Percentiles rank a stretch among this genome's conserved stretches.
Conservation (phyloP, 2,888 invertebrate species). For the Aphodius sticticus region DNA sequence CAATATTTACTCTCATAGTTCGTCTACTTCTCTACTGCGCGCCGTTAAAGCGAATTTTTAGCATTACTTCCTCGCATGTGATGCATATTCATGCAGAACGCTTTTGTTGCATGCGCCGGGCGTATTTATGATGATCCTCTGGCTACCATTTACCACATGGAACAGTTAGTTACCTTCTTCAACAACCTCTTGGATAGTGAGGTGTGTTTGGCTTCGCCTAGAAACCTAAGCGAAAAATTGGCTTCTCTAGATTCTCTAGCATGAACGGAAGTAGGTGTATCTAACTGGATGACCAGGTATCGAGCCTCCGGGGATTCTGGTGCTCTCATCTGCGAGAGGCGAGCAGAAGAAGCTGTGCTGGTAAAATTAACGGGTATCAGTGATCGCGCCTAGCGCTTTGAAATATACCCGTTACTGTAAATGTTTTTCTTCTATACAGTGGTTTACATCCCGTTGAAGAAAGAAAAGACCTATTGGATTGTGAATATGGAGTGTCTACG, state of each 20-base stretch:
- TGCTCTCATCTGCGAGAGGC: neutral
- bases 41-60: neutral
- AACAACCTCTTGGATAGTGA: neutral
- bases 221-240: neutral
- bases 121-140: neutral
- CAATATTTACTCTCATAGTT: neutral
- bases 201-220: conserved; percentile 4
- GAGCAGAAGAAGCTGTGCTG: neutral
- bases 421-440: neutral
- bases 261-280: neutral
- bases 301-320: neutral
- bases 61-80: neutral
- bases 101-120: neutral
- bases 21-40: neutral
- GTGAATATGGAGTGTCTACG: neutral
- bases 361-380: neutral
- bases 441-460: neutral
- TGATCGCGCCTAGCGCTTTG: neutral
- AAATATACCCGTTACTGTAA: neutral
- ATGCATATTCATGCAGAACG: conserved; percentile 4
- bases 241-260: neutral
- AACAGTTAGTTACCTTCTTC: neutral
- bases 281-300: neutral
- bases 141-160: neutral
- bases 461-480: neutral